Evolutionary conservation across 2,888 invertebrate genomes (phyloP), one percentile per base, ranked within the genome.

Genomic region (Seira ritae): DNA sequence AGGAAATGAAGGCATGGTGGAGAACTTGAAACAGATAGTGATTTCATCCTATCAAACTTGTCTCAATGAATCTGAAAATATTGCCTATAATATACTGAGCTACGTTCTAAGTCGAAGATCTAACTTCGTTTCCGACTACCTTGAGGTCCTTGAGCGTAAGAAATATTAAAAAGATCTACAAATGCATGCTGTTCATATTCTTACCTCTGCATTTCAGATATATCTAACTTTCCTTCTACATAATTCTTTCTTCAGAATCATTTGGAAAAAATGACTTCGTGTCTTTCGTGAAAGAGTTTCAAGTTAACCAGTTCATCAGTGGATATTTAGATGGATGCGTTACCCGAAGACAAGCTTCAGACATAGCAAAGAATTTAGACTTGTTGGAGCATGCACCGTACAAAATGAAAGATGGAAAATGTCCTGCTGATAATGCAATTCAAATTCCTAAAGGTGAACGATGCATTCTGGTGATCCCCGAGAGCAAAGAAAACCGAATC

Each of bases 391-490:
- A 23, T 6, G 20, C 15, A 8, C 62, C 73, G 0, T 83, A 77
- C 37, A n/a, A 19, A 71, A 42, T n/a, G 55, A 15, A 42, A 71
- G 17, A 0, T 19, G 15, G 72, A 66, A 2, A 0, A 65, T 22
- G 42, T 72, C 10, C 17, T 0, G 12, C 69, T 0, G 50, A 78
- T 19, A 8, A 20, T 15, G 31, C 31, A 0, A 42, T 78, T 1
- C 4, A 78, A 31, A 37, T 83, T 8, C 83, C 83, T 4, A 1
- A 55, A 1, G 83, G 83, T 4, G 83, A 83, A 10, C 68, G 83
- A 0, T 83, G 83, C 50, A 65, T 83, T 0, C 37, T 24, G 1
- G 78, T 78, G 0, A 6, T 4, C 0, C 42, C 78, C 1, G 73
- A 74, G n/a, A 55, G 22, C 12, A 60, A 42, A 17, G 46, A 73